Evolutionary conservation across 2,888 invertebrate genomes (phyloP), one percentile per base, ranked within the genome.

Genomic region (Boloria selene): DNA sequence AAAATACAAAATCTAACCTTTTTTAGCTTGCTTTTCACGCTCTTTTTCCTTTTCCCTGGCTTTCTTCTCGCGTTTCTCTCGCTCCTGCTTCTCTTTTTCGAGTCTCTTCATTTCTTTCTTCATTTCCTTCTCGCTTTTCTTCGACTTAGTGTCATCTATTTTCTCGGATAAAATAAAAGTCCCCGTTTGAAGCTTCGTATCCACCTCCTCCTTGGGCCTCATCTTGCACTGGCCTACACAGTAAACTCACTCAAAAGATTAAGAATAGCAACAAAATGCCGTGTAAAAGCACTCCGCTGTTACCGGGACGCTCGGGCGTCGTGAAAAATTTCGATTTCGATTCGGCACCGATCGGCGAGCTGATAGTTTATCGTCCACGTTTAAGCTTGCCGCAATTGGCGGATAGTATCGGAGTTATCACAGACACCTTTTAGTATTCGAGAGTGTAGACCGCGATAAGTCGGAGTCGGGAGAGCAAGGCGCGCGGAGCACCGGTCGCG

Each of bases 91-190:
- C 76, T 93, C 92, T 75, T 93, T 93, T 75, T 92, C 92, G 59
- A 92, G 80, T 69, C 88, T 81, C 77, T 88, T 91, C 85, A 90
- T 90, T 72, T 93, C 93, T 76, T 93, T 93, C 79, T 93, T 93
- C 72, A 92, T 75, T 52, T 93, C 93, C 75, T 93, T 92, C 65
- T 90, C 90, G 74, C 73, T 90, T 73, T 88, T 92, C 79, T 87
- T 90, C 72, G 85, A 83, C 80, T 92, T 89, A 62, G 90, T 87
- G 75, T 93, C 91, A 77, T 93, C 93, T 59, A 92, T 90, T 77
- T 93, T 93, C 79, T 94, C 94, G 74, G 93, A 91, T 75, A 94
- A 81, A 67, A 94, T 94, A 79, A 94, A 91, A 73, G 93, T 91
- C 77, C 92, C 93, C 69, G 87, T 85, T 73, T 91, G 90, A 80